These are phyloP conservation scores for Biston betularia DNA, from an alignment of 2,888 invertebrate genomes.

Conservation along the genomic window DNA sequence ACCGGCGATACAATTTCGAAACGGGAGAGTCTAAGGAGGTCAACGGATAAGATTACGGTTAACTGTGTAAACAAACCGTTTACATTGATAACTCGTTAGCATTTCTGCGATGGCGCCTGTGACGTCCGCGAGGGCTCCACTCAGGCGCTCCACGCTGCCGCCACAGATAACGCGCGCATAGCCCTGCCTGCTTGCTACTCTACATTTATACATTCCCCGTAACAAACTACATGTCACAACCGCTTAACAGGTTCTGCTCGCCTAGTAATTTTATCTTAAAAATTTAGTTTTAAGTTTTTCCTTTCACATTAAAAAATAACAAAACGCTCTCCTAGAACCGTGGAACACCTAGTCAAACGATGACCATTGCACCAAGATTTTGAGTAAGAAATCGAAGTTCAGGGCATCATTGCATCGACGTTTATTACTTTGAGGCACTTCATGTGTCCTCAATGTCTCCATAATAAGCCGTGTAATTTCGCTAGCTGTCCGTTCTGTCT, in stretches of 20 bases:
- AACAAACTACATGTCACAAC: neutral
- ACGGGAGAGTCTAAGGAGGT: slow-evolving; percentile 85
- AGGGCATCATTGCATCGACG: neutral
- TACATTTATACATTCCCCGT: neutral
- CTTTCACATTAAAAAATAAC: neutral
- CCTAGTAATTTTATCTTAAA: neutral
- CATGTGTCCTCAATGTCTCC: too few relatives aligned
- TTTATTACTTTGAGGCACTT: too few relatives aligned
- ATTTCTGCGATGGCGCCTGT: slow-evolving; percentile 82
- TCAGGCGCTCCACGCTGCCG: slow-evolving; percentile 43
- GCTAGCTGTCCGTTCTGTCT: too few relatives aligned
- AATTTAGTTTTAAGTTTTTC: neutral
- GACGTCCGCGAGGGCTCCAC: slow-evolving; percentile 62
- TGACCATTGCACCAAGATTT: too few relatives aligned
- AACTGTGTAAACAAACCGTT: slow-evolving; percentile 85
- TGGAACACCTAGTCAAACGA: too few relatives aligned
- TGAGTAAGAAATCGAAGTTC: neutral
- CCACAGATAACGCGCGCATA: slow-evolving; percentile 60
- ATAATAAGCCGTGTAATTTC: too few relatives aligned
- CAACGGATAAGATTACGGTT: slow-evolving; percentile 85
- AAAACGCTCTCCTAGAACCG: too few relatives aligned
- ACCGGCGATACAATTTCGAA: slow-evolving; percentile 82
- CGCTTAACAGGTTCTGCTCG: neutral
- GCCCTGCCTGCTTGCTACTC: slow-evolving; percentile 8
- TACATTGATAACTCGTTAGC: slow-evolving; percentile 83